These are phyloP conservation scores for Edolisoma coerulescens DNA, from an alignment of 2,113 vertebrate species.

Conservation along the genomic window DNA sequence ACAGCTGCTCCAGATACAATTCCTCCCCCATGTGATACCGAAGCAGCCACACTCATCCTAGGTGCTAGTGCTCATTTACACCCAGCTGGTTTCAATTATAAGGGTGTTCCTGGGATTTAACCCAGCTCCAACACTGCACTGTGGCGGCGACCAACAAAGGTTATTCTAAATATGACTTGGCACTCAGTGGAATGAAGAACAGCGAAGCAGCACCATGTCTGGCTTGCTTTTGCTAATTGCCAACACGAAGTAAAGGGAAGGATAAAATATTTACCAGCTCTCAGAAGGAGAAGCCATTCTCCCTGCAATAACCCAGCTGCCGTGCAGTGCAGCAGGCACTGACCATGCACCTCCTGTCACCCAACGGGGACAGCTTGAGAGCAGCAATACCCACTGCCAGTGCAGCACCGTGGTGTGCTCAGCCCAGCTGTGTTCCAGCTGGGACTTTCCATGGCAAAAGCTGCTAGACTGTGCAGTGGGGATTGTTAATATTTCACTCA, in stretches of 20 bases:
- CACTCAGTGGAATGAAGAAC: neutral
- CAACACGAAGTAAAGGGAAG: neutral
- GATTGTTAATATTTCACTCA: neutral
- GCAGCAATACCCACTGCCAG: neutral
- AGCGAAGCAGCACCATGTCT: neutral
- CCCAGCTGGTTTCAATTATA: neutral
- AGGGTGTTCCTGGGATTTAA: constrained; percentile 6
- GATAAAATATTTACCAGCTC: neutral
- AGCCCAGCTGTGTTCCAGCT: constrained; percentile 3
- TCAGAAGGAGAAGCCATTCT: neutral
- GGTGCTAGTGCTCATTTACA: neutral
- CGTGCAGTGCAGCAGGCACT: neutral
- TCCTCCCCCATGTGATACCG: neutral
- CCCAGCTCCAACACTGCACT: neutral
- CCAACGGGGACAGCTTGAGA: neutral
- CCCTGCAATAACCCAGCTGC: neutral
- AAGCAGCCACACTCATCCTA: neutral
- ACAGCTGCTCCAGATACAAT: neutral
- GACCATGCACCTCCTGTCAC: neutral
- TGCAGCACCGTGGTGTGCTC: rapidly evolving
- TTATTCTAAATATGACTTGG: neutral
- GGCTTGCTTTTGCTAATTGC: neutral
- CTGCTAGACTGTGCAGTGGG: neutral
- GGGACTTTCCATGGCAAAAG: neutral
- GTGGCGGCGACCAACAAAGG: neutral